Evolutionary conservation across 2,797 vertebrate genomes (phyloP).

Genomic region (Spinibarbus caldwelli): DNA sequence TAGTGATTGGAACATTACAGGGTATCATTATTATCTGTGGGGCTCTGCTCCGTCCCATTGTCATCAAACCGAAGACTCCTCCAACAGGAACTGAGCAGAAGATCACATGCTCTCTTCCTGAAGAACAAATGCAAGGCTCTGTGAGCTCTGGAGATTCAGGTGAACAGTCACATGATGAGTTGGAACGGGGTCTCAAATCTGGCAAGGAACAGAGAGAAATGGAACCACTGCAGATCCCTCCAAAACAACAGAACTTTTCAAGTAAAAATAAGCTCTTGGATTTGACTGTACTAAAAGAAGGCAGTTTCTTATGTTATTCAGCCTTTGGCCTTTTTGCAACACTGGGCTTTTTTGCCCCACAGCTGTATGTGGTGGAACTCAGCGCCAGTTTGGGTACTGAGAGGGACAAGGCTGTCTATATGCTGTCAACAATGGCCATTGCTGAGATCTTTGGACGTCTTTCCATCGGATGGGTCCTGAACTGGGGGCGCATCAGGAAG

Average conservation of each 20-base stretch:
- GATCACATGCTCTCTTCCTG: conserved; percentile 14
- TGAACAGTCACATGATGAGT: conserved; percentile 78
- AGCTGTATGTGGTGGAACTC: conserved; percentile 91
- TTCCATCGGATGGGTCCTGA: conserved; percentile 85
- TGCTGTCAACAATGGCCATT: conserved; percentile 90
- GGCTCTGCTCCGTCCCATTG: conserved; percentile 85
- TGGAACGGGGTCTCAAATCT: conserved; percentile 42
- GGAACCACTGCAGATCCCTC: conserved; percentile 18
- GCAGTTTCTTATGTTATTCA: conserved; percentile 91
- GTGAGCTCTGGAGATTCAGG: conserved; percentile 89
- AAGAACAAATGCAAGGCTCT: conserved; percentile 65
- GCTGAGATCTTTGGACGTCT: conserved; percentile 90
- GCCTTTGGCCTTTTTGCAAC: conserved; percentile 95
- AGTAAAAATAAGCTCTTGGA: conserved; percentile 83
- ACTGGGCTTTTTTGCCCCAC: conserved; percentile 94
- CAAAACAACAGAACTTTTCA: conserved; percentile 19
- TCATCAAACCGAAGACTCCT: conserved; percentile 72
- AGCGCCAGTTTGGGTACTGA: conserved; percentile 85
- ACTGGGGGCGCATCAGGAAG: conserved; percentile 80
- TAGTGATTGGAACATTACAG: conserved; percentile 87
- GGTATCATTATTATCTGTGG: conserved; percentile 85
- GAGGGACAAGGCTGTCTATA: conserved; percentile 83
- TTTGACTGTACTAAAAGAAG: conserved; percentile 88
- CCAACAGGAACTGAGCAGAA: conserved; percentile 33
- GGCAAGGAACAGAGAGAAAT: conserved; percentile 33